phyloP scores from a whole-genome alignment of 37 sponge, comb jelly and placozoan genomes.

The Beroe forskalii region DNA sequence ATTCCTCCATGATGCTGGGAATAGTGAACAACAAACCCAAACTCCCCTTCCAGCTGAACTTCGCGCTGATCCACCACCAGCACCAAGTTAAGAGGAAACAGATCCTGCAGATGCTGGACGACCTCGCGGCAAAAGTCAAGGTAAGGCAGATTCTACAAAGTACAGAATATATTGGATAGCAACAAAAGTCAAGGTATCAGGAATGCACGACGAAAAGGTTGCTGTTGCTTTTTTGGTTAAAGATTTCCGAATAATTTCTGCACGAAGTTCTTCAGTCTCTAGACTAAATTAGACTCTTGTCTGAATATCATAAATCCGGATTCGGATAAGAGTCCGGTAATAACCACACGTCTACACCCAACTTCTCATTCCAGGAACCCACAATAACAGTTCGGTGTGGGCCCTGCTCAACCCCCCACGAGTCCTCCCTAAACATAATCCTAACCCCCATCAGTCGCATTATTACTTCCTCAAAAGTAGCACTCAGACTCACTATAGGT shows the following conservation, averaged over 20 bases:
- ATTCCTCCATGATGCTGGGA: slow-evolving; percentile 40
- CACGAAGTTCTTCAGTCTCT: no score
- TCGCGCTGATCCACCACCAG: not conserved
- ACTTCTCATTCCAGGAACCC: no score
- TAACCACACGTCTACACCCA: no score
- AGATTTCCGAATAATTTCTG: no score
- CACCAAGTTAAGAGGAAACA: slow-evolving; percentile 24
- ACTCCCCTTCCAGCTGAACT: not conserved
- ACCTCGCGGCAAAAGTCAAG: not conserved
- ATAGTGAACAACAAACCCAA: slow-evolving; percentile 43
- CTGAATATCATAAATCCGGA: no score
- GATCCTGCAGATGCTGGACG: not conserved
- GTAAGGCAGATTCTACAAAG: no score
- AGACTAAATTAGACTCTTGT: no score
- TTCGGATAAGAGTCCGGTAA: no score
- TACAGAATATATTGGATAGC: no score
- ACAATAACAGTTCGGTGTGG: slow-evolving; percentile 1
- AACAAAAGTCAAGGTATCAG: no score
- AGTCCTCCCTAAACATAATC: not conserved
- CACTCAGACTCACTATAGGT: slow-evolving; percentile 39
- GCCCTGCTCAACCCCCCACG: slow-evolving; percentile 35
- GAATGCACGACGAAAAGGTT: no score
- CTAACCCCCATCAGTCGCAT: slow-evolving; percentile 5
- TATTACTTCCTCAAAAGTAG: not conserved
- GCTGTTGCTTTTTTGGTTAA: no score